Evolutionary conservation across 2,113 vertebrate species (phyloP).

Genomic region (Carlito syrichta): DNA sequence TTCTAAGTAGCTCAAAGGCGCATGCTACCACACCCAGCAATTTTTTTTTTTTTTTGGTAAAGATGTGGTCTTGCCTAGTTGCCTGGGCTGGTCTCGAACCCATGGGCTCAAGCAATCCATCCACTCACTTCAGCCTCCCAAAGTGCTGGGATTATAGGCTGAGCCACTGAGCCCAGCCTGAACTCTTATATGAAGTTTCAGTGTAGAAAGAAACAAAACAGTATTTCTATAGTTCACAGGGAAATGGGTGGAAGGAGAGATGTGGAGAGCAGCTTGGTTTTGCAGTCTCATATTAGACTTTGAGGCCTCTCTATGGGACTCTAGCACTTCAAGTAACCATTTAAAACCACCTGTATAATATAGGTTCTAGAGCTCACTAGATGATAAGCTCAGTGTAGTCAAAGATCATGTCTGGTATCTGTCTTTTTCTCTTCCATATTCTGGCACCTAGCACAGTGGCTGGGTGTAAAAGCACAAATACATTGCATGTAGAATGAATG

Average conservation of each 20-base stretch:
- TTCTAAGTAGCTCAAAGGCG: too few species aligned
- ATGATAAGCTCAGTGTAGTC: not conserved
- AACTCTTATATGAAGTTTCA: not conserved
- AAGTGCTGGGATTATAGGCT: too few species aligned
- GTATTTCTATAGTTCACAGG: not conserved
- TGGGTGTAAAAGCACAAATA: not conserved
- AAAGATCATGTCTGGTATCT: fast-evolving
- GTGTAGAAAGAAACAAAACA: not conserved
- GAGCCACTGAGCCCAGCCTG: too few species aligned
- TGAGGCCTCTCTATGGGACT: not conserved
- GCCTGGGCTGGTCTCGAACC: too few species aligned
- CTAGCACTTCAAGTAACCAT: not conserved
- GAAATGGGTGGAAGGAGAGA: not conserved
- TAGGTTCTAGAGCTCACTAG: not conserved
- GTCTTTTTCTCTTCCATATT: not conserved
- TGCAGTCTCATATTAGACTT: not conserved
- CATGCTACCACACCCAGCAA: too few species aligned
- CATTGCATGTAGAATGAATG: not conserved
- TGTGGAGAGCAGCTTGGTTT: fast-evolving
- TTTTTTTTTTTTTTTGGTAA: too few species aligned
- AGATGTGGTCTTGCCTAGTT: too few species aligned
- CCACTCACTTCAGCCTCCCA: too few species aligned
- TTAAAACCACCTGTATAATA: not conserved
- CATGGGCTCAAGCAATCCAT: too few species aligned
- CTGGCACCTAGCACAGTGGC: not conserved